A percentile compares a stretch with the other conserved stretches of the same genome.
Conservation (phyloP, 2,797 vertebrate species). For the Lateolabrax maculatus region DNA sequence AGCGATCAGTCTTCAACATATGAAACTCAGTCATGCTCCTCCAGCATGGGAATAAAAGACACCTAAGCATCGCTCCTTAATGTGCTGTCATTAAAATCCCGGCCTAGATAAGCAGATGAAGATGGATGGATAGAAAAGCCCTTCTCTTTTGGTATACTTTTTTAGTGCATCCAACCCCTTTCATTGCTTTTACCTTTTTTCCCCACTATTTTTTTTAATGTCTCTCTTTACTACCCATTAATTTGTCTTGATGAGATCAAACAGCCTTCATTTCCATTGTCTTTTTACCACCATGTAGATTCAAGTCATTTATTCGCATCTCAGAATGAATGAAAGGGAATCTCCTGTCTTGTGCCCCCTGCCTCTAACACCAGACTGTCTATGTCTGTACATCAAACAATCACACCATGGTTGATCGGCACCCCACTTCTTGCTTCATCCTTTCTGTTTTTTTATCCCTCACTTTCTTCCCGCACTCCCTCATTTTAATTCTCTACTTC, state of each 20-base stretch:
- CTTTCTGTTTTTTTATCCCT: not conserved
- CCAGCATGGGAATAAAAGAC: not conserved
- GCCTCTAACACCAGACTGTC: not conserved
- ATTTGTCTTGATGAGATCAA: not conserved
- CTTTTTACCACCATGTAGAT: not conserved
- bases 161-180: not conserved
- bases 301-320: slow-evolving; percentile 6
- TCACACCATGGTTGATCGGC: not conserved
- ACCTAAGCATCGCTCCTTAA: not conserved
- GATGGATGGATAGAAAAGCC: not conserved
- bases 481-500: not conserved
- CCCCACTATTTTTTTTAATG: not conserved
- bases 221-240: not conserved
- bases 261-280: not conserved
- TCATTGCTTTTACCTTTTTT: not conserved
- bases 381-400: not conserved
- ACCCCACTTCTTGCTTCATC: not conserved
- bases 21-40: not conserved
- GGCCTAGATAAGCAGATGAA: not conserved
- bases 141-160: not conserved
- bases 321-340: not conserved
- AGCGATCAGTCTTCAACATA: not conserved
- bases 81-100: not conserved
- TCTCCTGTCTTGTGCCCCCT: not conserved
- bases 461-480: not conserved